Percentiles rank a stretch among this genome's conserved stretches.
Evolutionary conservation across 2,113 vertebrate species (phyloP).

Genomic region (Halcyon senegalensis): DNA sequence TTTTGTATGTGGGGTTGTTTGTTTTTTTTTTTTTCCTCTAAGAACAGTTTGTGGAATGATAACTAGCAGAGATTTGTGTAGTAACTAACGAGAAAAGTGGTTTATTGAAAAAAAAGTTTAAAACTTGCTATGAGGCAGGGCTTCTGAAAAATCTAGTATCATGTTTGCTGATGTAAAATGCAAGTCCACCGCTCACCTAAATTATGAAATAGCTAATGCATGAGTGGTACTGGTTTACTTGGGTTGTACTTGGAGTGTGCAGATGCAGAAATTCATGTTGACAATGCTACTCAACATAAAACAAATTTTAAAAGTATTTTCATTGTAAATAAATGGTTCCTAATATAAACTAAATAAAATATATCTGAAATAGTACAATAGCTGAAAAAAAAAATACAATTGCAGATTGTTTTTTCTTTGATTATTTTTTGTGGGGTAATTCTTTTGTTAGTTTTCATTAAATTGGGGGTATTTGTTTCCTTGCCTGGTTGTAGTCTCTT

Average conservation of each 20-base stretch:
- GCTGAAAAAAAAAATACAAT: neutral
- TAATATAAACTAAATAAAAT: neutral
- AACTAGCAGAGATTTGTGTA: neutral
- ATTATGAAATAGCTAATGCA: neutral
- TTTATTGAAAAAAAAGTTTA: neutral
- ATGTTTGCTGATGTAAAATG: neutral
- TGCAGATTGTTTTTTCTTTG: neutral
- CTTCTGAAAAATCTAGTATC: neutral
- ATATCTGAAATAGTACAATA: neutral
- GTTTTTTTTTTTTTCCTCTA: neutral
- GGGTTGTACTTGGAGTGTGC: neutral
- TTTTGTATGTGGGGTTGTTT: neutral
- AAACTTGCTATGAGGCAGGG: neutral
- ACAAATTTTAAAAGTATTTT: neutral
- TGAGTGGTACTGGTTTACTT: neutral
- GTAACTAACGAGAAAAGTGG: neutral
- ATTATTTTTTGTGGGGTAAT: neutral
- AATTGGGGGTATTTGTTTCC: accelerated
- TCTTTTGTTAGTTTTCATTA: neutral
- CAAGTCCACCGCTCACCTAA: neutral
- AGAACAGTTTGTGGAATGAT: neutral
- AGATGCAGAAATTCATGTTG: neutral
- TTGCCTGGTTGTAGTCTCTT: neutral
- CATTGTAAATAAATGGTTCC: neutral
- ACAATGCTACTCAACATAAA: neutral